Evolutionary conservation across 2,888 invertebrate species (phyloP).

Genomic region (Autographa gamma): DNA sequence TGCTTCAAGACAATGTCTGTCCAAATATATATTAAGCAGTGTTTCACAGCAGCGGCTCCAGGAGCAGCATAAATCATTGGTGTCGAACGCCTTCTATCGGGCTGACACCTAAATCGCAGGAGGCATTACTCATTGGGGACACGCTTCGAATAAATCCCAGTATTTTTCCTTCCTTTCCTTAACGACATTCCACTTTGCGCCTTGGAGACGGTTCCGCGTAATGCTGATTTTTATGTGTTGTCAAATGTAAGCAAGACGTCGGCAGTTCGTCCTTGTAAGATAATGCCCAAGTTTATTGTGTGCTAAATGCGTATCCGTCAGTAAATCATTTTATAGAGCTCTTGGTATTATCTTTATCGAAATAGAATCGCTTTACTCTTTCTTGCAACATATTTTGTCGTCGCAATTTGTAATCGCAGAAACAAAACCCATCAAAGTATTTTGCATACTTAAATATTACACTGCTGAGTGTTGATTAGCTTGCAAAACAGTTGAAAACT

Average conservation of each 20-base stretch:
- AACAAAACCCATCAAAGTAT: slow-evolving; percentile 6
- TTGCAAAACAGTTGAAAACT: slow-evolving; percentile 38
- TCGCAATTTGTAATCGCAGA: not conserved
- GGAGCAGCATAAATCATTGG: slow-evolving; percentile 64
- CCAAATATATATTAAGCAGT: slow-evolving; percentile 55
- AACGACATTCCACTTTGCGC: slow-evolving; percentile 64
- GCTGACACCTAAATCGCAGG: slow-evolving; percentile 71
- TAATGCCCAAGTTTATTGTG: slow-evolving; percentile 50
- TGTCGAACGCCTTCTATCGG: slow-evolving; percentile 62
- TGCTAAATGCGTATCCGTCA: slow-evolving; percentile 34
- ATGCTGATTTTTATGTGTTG: slow-evolving; percentile 60
- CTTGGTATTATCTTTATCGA: slow-evolving; percentile 18
- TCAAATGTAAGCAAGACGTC: slow-evolving; percentile 57
- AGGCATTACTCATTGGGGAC: slow-evolving; percentile 77
- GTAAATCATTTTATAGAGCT: slow-evolving; percentile 38
- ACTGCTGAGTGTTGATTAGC: slow-evolving; percentile 23
- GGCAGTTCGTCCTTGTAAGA: slow-evolving; percentile 39
- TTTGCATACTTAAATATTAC: slow-evolving; percentile 10
- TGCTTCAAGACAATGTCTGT: slow-evolving; percentile 25
- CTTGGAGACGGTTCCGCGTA: slow-evolving; percentile 54
- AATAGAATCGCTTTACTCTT: not conserved
- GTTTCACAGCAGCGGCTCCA: slow-evolving; percentile 51
- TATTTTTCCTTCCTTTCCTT: slow-evolving; percentile 66
- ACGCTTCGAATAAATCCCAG: slow-evolving; percentile 66
- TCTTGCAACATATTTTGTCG: not conserved